Evolutionary conservation across 2,888 invertebrate species (phyloP).

Genomic region (Cheilosia pagana): DNA sequence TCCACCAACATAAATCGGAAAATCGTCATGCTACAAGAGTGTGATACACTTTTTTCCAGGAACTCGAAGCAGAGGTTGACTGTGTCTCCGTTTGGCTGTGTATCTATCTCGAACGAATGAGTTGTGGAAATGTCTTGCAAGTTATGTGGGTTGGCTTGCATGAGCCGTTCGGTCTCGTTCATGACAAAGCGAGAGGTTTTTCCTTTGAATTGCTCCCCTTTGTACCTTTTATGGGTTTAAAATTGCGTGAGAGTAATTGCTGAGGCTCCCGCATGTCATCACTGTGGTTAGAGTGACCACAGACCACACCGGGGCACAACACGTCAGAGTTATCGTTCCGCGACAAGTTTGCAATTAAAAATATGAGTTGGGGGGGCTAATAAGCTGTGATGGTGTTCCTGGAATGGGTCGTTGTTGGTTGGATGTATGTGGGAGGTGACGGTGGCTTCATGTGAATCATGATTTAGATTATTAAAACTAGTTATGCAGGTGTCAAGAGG

Average conservation of each 20-base stretch:
- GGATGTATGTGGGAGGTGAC: not conserved
- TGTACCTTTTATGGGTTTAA: conserved; percentile 16
- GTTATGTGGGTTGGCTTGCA: conserved; percentile 58
- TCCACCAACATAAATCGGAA: conserved; percentile 57
- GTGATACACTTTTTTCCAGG: conserved; percentile 72
- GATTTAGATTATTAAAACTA: too few relatives aligned
- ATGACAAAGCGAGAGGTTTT: conserved; percentile 6
- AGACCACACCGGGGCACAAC: conserved; percentile 2
- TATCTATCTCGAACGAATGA: conserved; percentile 51
- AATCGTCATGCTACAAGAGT: conserved; percentile 69
- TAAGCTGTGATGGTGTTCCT: conserved; percentile 15
- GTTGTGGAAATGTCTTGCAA: conserved; percentile 29
- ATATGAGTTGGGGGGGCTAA: conserved; percentile 14
- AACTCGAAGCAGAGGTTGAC: conserved; percentile 46
- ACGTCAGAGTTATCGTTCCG: conserved; percentile 28
- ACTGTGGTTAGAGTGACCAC: conserved; percentile 29
- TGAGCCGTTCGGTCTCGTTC: not conserved
- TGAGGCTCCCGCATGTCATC: conserved; percentile 59
- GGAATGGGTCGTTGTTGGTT: too few relatives aligned
- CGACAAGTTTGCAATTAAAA: conserved; percentile 55
- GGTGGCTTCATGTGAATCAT: too few relatives aligned
- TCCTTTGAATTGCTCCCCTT: conserved; percentile 35
- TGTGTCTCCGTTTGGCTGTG: not conserved
- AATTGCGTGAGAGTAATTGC: conserved; percentile 66
- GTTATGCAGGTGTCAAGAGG: too few relatives aligned